A percentile compares a stretch with the other conserved stretches of the same genome.
These are phyloP conservation scores for Thymallus thymallus DNA, from an alignment of 2,113 vertebrate genomes.

Conservation along the genomic window DNA sequence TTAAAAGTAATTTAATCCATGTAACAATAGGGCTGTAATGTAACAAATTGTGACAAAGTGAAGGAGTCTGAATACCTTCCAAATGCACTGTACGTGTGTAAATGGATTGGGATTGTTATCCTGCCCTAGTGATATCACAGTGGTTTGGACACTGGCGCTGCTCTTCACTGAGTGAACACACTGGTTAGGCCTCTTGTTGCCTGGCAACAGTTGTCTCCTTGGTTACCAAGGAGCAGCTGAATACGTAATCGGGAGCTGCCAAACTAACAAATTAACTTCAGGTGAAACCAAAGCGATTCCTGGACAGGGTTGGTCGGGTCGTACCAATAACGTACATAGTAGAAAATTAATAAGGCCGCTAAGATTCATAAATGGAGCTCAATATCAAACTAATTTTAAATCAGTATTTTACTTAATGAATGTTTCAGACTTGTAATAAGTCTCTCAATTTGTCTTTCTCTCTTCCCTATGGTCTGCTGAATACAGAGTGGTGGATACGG, in stretches of 20 bases:
- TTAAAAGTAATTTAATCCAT: too few species aligned
- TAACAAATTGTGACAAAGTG: too few species aligned
- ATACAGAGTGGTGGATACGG: constrained; percentile 89
- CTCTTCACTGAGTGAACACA: constrained; percentile 54
- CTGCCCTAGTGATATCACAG: constrained; percentile 51
- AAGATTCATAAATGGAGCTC: background rate
- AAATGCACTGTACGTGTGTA: constrained; percentile 2
- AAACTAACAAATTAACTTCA: constrained; percentile 64
- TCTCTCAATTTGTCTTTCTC: constrained; percentile 10
- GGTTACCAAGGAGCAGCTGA: constrained; percentile 71
- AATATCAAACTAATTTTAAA: background rate
- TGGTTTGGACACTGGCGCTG: constrained; percentile 45
- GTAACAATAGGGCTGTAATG: too few species aligned
- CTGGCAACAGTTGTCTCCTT: constrained; percentile 77
- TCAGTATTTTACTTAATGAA: background rate
- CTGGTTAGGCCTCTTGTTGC: constrained; percentile 73
- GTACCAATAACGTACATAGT: constrained; percentile 7
- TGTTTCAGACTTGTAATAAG: background rate
- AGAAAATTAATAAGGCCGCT: background rate
- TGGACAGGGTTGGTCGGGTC: constrained; percentile 36
- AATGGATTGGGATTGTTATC: constrained; percentile 47
- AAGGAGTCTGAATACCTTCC: too few species aligned
- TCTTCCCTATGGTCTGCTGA: constrained; percentile 48
- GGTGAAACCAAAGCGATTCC: constrained; percentile 49
- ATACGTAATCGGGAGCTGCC: constrained; percentile 67